A percentile compares a stretch with the other conserved stretches of the same genome.
These are phyloP conservation scores for Podiceps cristatus DNA, from an alignment of 2,113 vertebrate genomes.

Conservation along the genomic window DNA sequence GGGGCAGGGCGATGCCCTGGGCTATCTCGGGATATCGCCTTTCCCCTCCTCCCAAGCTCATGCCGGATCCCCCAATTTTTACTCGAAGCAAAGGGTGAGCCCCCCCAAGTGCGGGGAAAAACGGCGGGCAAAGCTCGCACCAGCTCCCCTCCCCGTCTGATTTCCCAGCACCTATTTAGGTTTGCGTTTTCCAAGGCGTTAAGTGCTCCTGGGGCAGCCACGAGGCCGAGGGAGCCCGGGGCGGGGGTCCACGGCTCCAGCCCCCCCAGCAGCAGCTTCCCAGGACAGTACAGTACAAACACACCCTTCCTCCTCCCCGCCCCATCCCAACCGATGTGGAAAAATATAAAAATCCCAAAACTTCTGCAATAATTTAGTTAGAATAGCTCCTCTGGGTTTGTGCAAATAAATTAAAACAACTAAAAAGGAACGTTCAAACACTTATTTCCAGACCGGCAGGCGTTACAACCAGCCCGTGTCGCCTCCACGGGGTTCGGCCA, in stretches of 20 bases:
- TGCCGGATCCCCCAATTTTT: background rate
- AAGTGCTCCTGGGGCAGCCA: slow-evolving; percentile 42
- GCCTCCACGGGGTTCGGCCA: slow-evolving; percentile 30
- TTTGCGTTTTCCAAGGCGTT: slow-evolving; percentile 52
- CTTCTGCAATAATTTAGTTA: slow-evolving; percentile 86
- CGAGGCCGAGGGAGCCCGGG: background rate
- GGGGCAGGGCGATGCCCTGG: rapidly evolving
- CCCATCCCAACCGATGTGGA: slow-evolving; percentile 74
- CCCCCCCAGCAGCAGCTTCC: slow-evolving; percentile 36
- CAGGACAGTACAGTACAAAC: slow-evolving; percentile 71
- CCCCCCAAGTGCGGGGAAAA: background rate
- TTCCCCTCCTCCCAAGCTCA: background rate
- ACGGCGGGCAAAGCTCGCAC: background rate
- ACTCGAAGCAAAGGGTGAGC: background rate
- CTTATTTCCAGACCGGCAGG: slow-evolving; percentile 75
- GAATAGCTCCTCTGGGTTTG: slow-evolving; percentile 84
- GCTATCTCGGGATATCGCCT: background rate
- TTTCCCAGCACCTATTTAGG: background rate
- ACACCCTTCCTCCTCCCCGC: slow-evolving; percentile 58
- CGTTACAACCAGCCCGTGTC: slow-evolving; percentile 43
- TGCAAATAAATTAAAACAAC: slow-evolving; percentile 87
- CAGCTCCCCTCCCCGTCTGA: rapidly evolving
- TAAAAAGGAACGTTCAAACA: slow-evolving; percentile 69
- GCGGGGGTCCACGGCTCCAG: background rate
- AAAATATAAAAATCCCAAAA: slow-evolving; percentile 81